Evolutionary conservation across 64 coral and sea anemone species (phyloP), one percentile per base, ranked within the genome.

Genomic region (Stichodactyla mertensii): DNA sequence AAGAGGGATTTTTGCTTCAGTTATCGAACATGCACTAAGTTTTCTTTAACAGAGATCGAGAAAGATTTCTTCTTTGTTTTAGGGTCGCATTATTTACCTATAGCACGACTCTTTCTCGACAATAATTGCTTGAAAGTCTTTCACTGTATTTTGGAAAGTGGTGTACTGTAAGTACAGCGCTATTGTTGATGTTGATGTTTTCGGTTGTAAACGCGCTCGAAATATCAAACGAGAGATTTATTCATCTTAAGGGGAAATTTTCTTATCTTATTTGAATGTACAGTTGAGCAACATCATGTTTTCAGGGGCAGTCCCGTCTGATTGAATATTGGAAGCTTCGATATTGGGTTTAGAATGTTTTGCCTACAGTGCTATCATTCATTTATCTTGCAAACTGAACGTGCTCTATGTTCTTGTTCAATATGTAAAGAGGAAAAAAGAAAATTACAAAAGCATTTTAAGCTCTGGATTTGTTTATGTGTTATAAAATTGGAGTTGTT

Each of bases 131-230:
- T 31, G 24, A 74, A 74, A 10, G 7, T 31, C 24, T 27, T 70
- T 70, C 69, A 74, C 9, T 27, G 69, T 11, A 74, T 31, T 31
- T 27, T 15, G 8, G 14, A 11, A 58, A 58, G 56, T 58, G 56
- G 6, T 2, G 36, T 45, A 7, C 69, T 23, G 69, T 74, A 23
- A 74, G 69, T 74, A 74, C 26, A 22, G 62, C 16, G 22, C 3
- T 70, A 10, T 74, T 74, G 69, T 74, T 74, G 69, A 74, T 74
- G 69, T 74, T 74, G 36, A 27, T 74, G 69, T 31, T 74, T 74
- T 27, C 69, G 69, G 9, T 74, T 0, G 69, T 74, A 24, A 9
- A 27, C 5, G 24, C 24, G 24, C 69, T 19, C 4, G 27, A 74
- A 31, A 31, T 74, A 31, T 74, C 24, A 14, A 74, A 74, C 69